Conservation (phyloP, 2,113 vertebrate species). For the Ancistrus triradiatus region DNA sequence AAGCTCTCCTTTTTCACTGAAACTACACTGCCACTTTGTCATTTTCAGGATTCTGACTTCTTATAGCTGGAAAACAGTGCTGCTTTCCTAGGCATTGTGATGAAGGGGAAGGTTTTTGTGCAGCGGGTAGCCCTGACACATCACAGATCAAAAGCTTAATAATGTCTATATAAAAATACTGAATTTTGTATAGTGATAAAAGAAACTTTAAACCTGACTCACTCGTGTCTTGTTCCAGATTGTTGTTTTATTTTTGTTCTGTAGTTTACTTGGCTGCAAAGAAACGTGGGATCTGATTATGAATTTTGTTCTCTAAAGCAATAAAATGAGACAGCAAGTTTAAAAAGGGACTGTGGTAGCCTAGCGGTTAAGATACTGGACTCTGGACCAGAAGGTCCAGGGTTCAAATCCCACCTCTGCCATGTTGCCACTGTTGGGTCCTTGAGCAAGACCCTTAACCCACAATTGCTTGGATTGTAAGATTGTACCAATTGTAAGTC, state of each 20-base stretch:
- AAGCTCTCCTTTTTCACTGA: slow-evolving; percentile 59
- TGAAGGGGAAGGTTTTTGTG: slow-evolving; percentile 25
- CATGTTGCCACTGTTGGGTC: no score
- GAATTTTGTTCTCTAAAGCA: no score
- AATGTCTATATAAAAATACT: slow-evolving; percentile 22
- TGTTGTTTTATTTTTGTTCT: slow-evolving; percentile 20
- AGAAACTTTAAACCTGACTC: not conserved
- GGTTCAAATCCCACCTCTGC: no score
- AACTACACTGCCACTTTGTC: slow-evolving; percentile 42
- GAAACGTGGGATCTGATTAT: slow-evolving; percentile 1
- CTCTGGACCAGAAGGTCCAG: no score
- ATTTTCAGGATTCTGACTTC: slow-evolving; percentile 33
- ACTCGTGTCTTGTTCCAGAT: no score
- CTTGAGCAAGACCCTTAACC: no score
- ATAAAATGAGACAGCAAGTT: no score
- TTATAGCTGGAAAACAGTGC: slow-evolving; percentile 33
- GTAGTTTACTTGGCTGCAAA: not conserved
- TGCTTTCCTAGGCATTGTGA: slow-evolving; percentile 11
- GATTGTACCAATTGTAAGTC: no score
- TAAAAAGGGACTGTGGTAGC: slow-evolving; percentile 11
- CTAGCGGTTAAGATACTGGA: no score
- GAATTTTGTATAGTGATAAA: slow-evolving; percentile 16
- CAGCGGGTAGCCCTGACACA: slow-evolving; percentile 12
- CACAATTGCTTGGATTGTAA: no score
- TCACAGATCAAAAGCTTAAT: slow-evolving; percentile 37